These are phyloP conservation scores for Ennomos erosarius DNA, from an alignment of 2,888 invertebrate genomes.

Conservation along the genomic window DNA sequence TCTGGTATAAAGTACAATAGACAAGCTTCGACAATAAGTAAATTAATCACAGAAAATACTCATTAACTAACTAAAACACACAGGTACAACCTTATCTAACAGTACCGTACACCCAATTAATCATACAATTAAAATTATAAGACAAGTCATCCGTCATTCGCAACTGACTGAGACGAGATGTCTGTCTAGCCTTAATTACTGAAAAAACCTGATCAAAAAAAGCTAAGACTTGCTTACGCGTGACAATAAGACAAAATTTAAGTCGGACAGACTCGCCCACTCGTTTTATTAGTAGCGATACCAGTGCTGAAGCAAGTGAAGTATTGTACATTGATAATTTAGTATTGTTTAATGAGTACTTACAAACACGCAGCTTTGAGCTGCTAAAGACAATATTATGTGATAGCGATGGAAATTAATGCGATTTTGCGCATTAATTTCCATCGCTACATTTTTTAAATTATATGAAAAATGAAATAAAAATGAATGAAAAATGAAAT, in stretches of 20 bases:
- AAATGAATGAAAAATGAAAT: no score
- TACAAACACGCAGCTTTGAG: neutral
- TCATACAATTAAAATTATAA: constrained; percentile 60
- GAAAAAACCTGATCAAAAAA: constrained; percentile 17
- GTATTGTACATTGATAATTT: neutral
- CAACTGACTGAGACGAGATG: constrained; percentile 33
- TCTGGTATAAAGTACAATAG: no score
- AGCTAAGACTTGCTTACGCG: constrained; percentile 12
- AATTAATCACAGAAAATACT: no score
- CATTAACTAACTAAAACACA: neutral
- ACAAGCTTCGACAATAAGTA: no score
- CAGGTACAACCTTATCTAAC: constrained; percentile 4
- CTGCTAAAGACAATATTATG: no score
- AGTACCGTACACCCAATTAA: constrained; percentile 47
- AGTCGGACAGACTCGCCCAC: constrained; percentile 33
- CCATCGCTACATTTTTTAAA: no score
- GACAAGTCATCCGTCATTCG: constrained; percentile 60
- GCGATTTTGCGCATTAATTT: no score
- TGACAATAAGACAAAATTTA: constrained; percentile 19
- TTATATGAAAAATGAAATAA: no score
- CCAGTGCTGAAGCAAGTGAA: neutral
- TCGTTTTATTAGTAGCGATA: constrained; percentile 17
- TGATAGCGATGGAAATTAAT: no score
- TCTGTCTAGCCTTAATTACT: constrained; percentile 28
- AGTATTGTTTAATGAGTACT: no score